Conservation (phyloP, 2,113 vertebrate species). For the Paradoxurus hermaphroditus region DNA sequence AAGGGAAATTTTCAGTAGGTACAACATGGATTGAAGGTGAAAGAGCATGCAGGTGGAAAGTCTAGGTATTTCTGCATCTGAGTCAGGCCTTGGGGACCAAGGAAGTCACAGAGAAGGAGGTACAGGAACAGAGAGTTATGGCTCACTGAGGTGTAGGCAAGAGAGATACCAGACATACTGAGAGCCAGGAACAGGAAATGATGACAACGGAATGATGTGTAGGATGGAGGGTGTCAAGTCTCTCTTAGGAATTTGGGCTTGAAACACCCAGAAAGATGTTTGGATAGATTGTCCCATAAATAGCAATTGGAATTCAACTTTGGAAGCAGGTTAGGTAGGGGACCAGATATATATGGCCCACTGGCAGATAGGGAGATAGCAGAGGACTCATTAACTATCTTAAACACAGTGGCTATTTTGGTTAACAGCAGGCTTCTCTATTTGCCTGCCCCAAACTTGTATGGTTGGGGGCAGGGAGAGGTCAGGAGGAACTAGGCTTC, state of each 20-base stretch:
- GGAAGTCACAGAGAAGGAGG: neutral
- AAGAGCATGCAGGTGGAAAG: accelerated
- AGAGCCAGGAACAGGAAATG: neutral
- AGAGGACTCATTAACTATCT: neutral
- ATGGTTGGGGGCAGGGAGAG: neutral
- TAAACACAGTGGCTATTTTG: neutral
- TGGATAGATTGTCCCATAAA: neutral
- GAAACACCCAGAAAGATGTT: accelerated
- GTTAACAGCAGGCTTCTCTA: neutral
- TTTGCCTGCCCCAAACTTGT: neutral
- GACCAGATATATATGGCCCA: accelerated
- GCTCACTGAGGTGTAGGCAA: neutral
- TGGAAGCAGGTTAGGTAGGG: neutral
- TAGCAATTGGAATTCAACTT: neutral
- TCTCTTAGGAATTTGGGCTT: neutral
- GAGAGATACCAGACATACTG: too few relatives aligned
- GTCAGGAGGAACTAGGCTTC: conserved; percentile 36
- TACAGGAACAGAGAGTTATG: too few relatives aligned
- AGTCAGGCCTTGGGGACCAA: neutral
- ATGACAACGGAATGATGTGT: too few relatives aligned
- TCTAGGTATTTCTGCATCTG: neutral
- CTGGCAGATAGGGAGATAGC: neutral
- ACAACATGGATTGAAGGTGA: neutral
- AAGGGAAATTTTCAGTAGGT: neutral
- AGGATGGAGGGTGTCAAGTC: too few relatives aligned